Evolutionary conservation across 2,797 vertebrate species (phyloP).

Genomic region (Pipistrellus pygmaeus): DNA sequence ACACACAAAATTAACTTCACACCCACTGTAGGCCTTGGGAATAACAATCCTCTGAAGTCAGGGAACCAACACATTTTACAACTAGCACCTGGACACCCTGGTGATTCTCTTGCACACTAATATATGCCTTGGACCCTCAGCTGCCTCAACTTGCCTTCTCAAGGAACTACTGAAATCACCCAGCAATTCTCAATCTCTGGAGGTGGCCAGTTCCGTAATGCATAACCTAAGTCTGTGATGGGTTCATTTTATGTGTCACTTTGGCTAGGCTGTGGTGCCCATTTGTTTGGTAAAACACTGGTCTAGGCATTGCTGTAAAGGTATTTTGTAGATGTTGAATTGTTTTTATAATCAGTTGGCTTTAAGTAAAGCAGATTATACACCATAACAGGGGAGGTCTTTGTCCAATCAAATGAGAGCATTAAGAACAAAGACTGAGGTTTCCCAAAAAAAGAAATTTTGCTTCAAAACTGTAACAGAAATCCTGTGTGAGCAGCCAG

Average conservation of each 20-base stretch:
- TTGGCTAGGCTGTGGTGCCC: not conserved
- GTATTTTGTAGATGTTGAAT: not conserved
- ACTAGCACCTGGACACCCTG: not conserved
- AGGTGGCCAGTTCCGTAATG: not conserved
- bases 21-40: not conserved
- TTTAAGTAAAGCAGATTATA: not conserved
- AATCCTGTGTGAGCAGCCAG: not conserved
- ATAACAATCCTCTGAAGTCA: not conserved
- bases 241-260: not conserved
- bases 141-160: not conserved
- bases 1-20: constrained; percentile 16
- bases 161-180: not conserved
- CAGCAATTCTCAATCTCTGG: not conserved
- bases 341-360: not conserved
- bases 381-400: not conserved
- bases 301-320: not conserved
- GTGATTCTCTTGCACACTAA: not conserved
- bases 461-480: not conserved
- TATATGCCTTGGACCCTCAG: not conserved
- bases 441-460: not conserved
- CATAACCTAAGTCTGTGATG: not conserved
- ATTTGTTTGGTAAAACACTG: not conserved
- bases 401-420: not conserved
- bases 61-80: not conserved
- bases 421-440: not conserved